Conservation (phyloP, 1,140 invertebrate genomes). For the Lepidurus packardi region DNA sequence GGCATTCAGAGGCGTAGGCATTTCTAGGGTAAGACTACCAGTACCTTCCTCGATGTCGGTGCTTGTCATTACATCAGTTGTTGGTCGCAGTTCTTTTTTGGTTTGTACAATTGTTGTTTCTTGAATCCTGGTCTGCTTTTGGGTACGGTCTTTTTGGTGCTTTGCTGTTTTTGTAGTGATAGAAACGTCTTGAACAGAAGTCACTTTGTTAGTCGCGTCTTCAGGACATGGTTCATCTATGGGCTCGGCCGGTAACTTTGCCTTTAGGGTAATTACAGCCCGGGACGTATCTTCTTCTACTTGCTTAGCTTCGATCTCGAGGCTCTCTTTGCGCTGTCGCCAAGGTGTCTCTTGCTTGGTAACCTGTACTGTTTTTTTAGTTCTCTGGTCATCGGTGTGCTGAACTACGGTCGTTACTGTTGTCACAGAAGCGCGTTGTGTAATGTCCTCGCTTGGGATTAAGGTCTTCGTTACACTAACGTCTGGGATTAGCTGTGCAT, state of each 20-base stretch:
- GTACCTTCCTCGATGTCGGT: neutral
- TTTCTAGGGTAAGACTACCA: neutral
- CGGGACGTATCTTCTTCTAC: neutral
- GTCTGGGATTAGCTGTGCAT: constrained; percentile 42
- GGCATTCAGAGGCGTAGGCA: neutral
- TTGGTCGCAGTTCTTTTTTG: neutral
- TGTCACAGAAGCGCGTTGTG: neutral
- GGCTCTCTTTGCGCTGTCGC: neutral
- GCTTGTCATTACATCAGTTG: neutral
- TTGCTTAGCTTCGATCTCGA: neutral
- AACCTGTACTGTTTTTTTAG: neutral
- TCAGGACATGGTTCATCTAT: neutral
- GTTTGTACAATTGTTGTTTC: neutral
- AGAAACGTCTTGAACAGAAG: neutral
- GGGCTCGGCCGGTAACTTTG: neutral
- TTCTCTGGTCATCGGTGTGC: constrained; percentile 51
- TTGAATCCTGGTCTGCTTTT: neutral
- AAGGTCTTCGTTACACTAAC: neutral
- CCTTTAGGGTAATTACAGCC: neutral
- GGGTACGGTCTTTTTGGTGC: neutral
- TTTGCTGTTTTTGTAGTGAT: neutral
- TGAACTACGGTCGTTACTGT: neutral
- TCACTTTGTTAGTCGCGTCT: neutral
- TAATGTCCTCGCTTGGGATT: neutral
- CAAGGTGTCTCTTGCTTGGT: neutral